Evolutionary conservation across 2,113 vertebrate genomes (phyloP).

Genomic region (Archocentrus centrarchus): DNA sequence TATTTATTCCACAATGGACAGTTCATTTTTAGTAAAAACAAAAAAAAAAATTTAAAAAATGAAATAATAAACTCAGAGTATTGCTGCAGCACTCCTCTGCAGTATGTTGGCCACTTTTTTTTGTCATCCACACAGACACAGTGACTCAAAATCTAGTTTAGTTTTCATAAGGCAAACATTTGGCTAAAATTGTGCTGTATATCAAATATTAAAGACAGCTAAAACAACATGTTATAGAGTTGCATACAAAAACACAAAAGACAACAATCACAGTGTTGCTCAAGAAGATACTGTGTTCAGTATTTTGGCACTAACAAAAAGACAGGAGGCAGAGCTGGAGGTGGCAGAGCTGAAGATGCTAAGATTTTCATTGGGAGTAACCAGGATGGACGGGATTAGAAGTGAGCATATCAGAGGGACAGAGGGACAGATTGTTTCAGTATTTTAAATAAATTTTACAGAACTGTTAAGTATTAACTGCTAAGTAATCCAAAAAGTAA

Average conservation of each 20-base stretch:
- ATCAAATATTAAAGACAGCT: slow-evolving; percentile 6
- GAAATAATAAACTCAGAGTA: slow-evolving; percentile 15
- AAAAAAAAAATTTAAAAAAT: too few relatives aligned
- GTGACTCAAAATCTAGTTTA: neutral
- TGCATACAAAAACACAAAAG: neutral
- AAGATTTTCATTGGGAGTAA: neutral
- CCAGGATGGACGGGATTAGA: slow-evolving; percentile 1
- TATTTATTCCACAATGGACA: neutral
- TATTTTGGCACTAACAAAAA: slow-evolving; percentile 1
- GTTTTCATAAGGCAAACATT: neutral
- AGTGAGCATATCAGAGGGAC: neutral
- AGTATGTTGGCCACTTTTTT: neutral
- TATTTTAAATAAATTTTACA: too few relatives aligned
- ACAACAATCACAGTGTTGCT: neutral
- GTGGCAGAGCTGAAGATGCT: neutral
- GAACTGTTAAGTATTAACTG: too few relatives aligned
- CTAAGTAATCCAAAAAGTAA: neutral
- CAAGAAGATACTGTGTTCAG: neutral
- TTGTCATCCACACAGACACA: neutral
- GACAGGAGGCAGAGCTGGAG: neutral
- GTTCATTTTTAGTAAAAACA: neutral
- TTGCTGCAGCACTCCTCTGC: slow-evolving; percentile 26
- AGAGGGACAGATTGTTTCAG: neutral
- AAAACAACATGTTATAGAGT: neutral
- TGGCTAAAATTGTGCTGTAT: neutral